phyloP scores from a whole-genome alignment of 2,797 vertebrate genomes.

The Ciconia nigra region DNA sequence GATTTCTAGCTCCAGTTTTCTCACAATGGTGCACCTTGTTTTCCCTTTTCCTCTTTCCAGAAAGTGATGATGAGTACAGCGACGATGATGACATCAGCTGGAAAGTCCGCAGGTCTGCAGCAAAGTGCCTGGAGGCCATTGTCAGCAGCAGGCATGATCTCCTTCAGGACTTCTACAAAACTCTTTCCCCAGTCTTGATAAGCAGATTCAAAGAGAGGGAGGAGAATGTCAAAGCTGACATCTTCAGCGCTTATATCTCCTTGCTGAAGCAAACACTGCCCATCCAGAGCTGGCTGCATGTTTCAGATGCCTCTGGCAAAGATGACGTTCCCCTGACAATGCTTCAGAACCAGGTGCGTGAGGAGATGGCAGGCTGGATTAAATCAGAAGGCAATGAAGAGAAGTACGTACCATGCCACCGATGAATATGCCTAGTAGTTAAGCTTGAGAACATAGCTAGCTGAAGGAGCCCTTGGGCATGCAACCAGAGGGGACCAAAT shows the following conservation, averaged over 20 bases:
- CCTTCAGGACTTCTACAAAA: conserved; percentile 84
- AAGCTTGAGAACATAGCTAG: not conserved
- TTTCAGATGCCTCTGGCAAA: conserved; percentile 59
- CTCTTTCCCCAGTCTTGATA: conserved; percentile 84
- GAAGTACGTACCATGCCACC: not conserved
- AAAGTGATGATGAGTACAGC: conserved; percentile 91
- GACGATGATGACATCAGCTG: conserved; percentile 96
- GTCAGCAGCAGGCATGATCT: conserved; percentile 84
- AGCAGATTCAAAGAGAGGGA: conserved; percentile 91
- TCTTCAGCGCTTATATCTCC: conserved; percentile 85
- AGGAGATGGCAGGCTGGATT: not conserved
- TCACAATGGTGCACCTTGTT: not conserved
- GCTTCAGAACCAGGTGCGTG: conserved; percentile 85
- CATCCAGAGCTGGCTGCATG: conserved; percentile 65
- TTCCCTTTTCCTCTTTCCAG: conserved; percentile 60
- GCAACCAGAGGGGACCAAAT: not conserved
- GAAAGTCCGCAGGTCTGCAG: conserved; percentile 91
- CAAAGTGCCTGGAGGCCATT: conserved; percentile 89
- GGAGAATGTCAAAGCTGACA: conserved; percentile 91
- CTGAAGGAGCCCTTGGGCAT: not conserved
- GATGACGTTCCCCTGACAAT: conserved; percentile 76
- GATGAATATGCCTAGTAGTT: no score
- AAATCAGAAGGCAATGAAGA: not conserved
- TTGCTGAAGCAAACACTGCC: conserved; percentile 86
- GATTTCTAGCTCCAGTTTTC: not conserved